Percentiles rank a stretch among this genome's conserved stretches.
These are phyloP conservation scores for Cerastoderma edule DNA, from an alignment of 2,888 invertebrate genomes.

Conservation along the genomic window DNA sequence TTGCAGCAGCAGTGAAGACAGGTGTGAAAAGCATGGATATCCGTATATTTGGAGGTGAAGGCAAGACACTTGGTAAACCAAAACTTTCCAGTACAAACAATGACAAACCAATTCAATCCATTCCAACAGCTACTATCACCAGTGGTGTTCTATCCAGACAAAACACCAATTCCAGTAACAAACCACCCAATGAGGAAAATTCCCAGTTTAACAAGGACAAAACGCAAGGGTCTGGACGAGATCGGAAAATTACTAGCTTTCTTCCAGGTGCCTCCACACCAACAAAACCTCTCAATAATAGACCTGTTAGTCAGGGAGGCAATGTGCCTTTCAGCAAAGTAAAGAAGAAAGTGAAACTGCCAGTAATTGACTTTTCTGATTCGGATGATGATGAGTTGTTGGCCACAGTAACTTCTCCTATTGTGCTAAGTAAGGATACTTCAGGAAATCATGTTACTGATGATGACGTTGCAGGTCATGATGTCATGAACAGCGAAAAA, in stretches of 20 bases:
- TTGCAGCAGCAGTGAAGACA: constrained; percentile 33
- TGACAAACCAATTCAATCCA: not conserved
- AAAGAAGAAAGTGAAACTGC: constrained; percentile 28
- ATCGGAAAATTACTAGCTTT: no score
- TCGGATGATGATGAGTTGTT: constrained; percentile 56
- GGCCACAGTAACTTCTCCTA: no score
- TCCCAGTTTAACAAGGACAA: no score
- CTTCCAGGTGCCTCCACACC: constrained; percentile 47
- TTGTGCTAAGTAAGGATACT: no score
- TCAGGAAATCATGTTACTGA: not conserved
- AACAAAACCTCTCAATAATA: constrained; percentile 31
- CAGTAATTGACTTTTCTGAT: constrained; percentile 50
- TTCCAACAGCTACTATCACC: constrained; percentile 25
- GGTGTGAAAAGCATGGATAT: constrained; percentile 66
- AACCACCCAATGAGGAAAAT: no score
- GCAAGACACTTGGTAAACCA: constrained; percentile 58
- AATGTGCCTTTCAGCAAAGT: constrained; percentile 31
- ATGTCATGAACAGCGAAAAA: not conserved
- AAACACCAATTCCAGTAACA: no score
- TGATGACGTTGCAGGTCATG: not conserved
- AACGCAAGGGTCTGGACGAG: no score
- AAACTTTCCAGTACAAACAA: not conserved
- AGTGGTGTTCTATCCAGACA: constrained; percentile 19
- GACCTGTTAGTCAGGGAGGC: constrained; percentile 50
- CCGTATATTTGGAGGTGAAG: constrained; percentile 67